Evolutionary conservation across 2,888 invertebrate genomes (phyloP).

Genomic region (Epinotia brunnichana): DNA sequence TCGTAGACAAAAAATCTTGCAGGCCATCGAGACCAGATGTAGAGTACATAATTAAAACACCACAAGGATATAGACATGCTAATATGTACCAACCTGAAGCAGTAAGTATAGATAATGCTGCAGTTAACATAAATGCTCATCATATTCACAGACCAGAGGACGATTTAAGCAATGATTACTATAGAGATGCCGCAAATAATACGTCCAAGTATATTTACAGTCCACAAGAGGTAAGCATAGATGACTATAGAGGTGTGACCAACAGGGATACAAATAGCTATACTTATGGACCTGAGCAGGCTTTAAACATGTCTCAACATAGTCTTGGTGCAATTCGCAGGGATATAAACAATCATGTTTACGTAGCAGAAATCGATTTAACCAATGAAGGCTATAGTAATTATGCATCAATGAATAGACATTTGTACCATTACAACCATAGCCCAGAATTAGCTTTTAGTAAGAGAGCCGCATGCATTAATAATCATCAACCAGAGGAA

Average conservation of each 20-base stretch:
- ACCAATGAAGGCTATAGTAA: background rate
- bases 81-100: background rate
- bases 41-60: background rate
- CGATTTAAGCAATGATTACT: background rate
- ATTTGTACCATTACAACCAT: background rate
- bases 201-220: background rate
- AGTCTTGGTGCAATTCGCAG: background rate
- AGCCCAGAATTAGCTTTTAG: background rate
- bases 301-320: background rate
- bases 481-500: background rate
- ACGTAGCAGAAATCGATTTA: background rate
- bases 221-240: background rate
- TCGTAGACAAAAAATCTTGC: background rate
- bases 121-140: background rate
- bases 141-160: background rate
- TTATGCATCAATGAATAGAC: constrained; percentile 1
- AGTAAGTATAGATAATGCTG: background rate
- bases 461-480: too few species aligned
- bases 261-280: background rate
- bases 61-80: background rate
- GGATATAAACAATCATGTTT: background rate
- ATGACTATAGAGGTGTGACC: background rate
- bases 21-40: background rate
- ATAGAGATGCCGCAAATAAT: background rate
- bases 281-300: background rate